Evolutionary conservation across 2,888 invertebrate genomes (phyloP).

Genomic region (Cyclophora punctaria): DNA sequence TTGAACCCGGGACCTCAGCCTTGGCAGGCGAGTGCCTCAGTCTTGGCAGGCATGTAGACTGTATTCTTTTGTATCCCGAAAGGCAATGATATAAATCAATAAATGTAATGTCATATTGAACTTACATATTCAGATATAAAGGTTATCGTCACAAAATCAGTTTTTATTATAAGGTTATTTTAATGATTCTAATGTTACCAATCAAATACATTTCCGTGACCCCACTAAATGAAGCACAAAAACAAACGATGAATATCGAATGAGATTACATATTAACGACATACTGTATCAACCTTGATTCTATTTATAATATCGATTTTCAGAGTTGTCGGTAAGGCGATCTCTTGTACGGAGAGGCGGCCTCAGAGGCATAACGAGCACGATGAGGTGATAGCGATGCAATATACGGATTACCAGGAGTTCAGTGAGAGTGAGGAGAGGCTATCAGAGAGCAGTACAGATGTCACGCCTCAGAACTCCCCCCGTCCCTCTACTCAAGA

Average conservation of each 20-base stretch:
- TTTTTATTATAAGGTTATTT: too few species aligned
- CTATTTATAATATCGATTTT: constrained; percentile 26
- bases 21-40: too few species aligned
- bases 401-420: constrained; percentile 60
- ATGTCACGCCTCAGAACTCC: constrained; percentile 65
- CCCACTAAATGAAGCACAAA: too few species aligned
- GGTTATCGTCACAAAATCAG: too few species aligned
- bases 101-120: too few species aligned
- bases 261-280: constrained; percentile 2
- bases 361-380: constrained; percentile 46
- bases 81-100: too few species aligned
- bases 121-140: too few species aligned
- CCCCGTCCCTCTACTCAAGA: constrained; percentile 50
- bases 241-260: neutral
- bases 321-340: constrained; percentile 60
- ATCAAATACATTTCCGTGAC: too few species aligned
- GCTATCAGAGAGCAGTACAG: constrained; percentile 59
- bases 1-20: too few species aligned
- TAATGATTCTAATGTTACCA: too few species aligned
- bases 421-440: constrained; percentile 65
- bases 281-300: neutral
- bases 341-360: constrained; percentile 48
- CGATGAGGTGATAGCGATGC: constrained; percentile 62
- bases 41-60: too few species aligned
- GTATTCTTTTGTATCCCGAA: too few species aligned